Evolutionary conservation across 2,888 invertebrate genomes (phyloP).

Genomic region (Tinea trinotella): DNA sequence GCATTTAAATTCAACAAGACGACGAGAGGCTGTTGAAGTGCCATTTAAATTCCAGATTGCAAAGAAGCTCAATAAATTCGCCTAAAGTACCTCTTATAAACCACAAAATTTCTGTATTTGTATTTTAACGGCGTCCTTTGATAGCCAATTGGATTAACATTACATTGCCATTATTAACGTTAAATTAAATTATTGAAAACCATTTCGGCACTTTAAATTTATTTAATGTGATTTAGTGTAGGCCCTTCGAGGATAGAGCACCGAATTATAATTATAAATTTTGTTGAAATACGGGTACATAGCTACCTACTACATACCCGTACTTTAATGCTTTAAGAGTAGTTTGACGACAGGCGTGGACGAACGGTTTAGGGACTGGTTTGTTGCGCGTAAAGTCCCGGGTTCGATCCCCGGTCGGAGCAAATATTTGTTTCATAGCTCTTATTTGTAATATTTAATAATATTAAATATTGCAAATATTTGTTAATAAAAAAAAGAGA

Average conservation of each 20-base stretch:
- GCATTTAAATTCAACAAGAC: too few species aligned
- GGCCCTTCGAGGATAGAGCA: background rate
- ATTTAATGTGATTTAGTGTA: background rate
- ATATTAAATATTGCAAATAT: too few species aligned
- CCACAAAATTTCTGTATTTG: constrained; percentile 33
- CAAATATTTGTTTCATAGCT: too few species aligned
- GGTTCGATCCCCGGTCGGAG: too few species aligned
- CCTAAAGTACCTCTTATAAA: constrained; percentile 2
- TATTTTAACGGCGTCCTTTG: constrained; percentile 41
- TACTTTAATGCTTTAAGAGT: too few species aligned
- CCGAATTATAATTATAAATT: background rate
- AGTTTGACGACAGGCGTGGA: too few species aligned
- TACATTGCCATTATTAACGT: constrained; percentile 41
- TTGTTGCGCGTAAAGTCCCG: too few species aligned
- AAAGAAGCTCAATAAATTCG: constrained; percentile 5
- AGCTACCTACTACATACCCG: too few species aligned
- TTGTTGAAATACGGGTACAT: background rate
- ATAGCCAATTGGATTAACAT: constrained; percentile 65
- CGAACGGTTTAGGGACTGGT: too few species aligned
- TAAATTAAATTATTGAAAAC: constrained; percentile 6
- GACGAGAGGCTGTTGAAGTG: too few species aligned
- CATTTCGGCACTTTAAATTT: background rate
- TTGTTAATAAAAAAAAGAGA: too few species aligned
- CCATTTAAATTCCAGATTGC: constrained; percentile 3
- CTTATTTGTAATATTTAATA: too few species aligned